Percentiles rank a stretch among this genome's conserved stretches.
Conservation (phyloP, 2,113 vertebrate species). For the Bambusicola thoracicus region DNA sequence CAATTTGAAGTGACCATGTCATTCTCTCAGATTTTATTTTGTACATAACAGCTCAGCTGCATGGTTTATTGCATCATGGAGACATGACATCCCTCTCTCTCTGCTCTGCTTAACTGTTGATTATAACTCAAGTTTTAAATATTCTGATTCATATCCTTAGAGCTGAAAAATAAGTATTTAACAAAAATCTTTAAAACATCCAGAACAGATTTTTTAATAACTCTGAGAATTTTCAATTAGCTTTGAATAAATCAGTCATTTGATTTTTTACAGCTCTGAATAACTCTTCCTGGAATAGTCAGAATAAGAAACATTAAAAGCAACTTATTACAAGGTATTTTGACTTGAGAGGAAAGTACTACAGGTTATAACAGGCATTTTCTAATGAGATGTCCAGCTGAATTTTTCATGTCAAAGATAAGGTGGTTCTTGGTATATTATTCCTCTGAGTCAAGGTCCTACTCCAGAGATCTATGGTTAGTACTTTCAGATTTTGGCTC, state of each 20-base stretch:
- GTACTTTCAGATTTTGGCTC: constrained; percentile 19
- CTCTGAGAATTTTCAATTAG: constrained; percentile 23
- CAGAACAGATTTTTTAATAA: background rate
- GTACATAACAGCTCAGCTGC: background rate
- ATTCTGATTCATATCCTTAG: background rate
- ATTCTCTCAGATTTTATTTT: background rate
- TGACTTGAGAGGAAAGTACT: constrained; percentile 21
- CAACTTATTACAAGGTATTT: background rate
- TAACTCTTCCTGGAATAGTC: background rate
- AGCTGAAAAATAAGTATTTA: background rate
- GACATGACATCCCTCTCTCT: background rate
- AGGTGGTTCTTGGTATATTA: background rate
- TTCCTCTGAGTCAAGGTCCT: background rate
- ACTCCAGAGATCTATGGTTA: background rate
- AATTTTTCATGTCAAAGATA: constrained; percentile 33
- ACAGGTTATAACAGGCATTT: background rate
- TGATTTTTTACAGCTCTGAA: background rate
- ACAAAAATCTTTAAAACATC: background rate
- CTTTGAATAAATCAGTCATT: constrained; percentile 6
- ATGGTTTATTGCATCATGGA: accelerated
- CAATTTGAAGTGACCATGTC: background rate
- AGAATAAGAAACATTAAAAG: constrained; percentile 1
- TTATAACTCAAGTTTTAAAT: background rate
- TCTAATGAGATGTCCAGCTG: background rate
- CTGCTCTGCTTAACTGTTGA: background rate